A percentile compares a stretch with the other conserved stretches of the same genome.
phyloP scores from a whole-genome alignment of 2,888 invertebrate species.

The Dermolepida albohirtum region DNA sequence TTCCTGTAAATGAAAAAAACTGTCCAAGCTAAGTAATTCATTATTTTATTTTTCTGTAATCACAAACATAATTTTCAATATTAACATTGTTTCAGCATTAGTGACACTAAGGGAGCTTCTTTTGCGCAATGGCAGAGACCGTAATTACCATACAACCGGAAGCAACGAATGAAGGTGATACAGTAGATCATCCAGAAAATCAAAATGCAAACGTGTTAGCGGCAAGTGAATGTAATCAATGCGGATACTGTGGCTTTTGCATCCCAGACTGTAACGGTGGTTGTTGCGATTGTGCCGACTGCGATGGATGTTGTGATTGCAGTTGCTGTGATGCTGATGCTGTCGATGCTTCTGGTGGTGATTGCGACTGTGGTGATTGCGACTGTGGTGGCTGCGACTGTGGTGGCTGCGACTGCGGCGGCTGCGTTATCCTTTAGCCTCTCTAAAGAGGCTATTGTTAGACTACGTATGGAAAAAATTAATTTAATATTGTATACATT shows the following conservation, averaged over 20 bases:
- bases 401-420: slow-evolving; percentile 2
- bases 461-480: too few species aligned
- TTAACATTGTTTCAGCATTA: too few species aligned
- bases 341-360: neutral
- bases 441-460: too few species aligned
- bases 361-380: neutral
- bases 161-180: neutral
- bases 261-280: neutral
- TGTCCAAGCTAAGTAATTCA: too few species aligned
- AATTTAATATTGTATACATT: too few species aligned
- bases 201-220: neutral
- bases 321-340: neutral
- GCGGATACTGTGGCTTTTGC: neutral
- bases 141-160: slow-evolving; percentile 6
- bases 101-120: too few species aligned
- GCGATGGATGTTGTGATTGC: neutral
- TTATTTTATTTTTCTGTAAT: too few species aligned
- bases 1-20: too few species aligned
- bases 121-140: neutral
- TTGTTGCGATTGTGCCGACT: neutral
- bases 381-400: slow-evolving; percentile 6
- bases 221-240: neutral
- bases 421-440: slow-evolving; percentile 4
- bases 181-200: neutral
- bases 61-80: too few species aligned